Evolutionary conservation across 2,797 vertebrate genomes (phyloP).

Genomic region (Corythornis leucogaster): DNA sequence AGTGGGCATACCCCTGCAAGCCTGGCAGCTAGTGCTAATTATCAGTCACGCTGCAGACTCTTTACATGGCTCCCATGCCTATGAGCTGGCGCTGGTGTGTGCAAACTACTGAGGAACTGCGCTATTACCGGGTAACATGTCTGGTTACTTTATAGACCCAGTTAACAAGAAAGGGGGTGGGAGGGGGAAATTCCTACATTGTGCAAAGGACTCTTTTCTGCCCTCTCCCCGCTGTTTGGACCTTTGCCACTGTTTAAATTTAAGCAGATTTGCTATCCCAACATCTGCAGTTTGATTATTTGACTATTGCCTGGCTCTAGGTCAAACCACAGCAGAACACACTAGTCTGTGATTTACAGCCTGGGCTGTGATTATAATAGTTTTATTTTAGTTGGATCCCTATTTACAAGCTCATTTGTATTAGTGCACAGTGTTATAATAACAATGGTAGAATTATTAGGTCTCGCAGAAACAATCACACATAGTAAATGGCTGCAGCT

Average conservation of each 20-base stretch:
- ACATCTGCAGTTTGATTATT: slow-evolving; percentile 94
- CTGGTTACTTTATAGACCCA: slow-evolving; percentile 73
- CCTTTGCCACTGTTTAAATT: slow-evolving; percentile 91
- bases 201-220: slow-evolving; percentile 58
- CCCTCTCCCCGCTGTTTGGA: slow-evolving; percentile 80
- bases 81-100: background rate
- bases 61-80: background rate
- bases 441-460: slow-evolving; percentile 77
- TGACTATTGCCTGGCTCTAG: slow-evolving; percentile 92
- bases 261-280: slow-evolving; percentile 90
- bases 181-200: slow-evolving; percentile 56
- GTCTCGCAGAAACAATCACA: slow-evolving; percentile 69
- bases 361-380: slow-evolving; percentile 84
- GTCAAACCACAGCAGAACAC: slow-evolving; percentile 92
- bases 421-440: slow-evolving; percentile 74
- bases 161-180: slow-evolving; percentile 36
- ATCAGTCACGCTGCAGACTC: background rate
- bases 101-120: background rate
- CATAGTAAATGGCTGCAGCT: slow-evolving; percentile 61
- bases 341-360: slow-evolving; percentile 82
- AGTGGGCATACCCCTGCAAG: background rate
- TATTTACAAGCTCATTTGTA: slow-evolving; percentile 78
- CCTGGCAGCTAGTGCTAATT: background rate
- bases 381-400: slow-evolving; percentile 79
- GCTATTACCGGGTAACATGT: slow-evolving; percentile 52